Evolutionary conservation across 2,797 vertebrate species (phyloP).

Genomic region (Vireo griseus): DNA sequence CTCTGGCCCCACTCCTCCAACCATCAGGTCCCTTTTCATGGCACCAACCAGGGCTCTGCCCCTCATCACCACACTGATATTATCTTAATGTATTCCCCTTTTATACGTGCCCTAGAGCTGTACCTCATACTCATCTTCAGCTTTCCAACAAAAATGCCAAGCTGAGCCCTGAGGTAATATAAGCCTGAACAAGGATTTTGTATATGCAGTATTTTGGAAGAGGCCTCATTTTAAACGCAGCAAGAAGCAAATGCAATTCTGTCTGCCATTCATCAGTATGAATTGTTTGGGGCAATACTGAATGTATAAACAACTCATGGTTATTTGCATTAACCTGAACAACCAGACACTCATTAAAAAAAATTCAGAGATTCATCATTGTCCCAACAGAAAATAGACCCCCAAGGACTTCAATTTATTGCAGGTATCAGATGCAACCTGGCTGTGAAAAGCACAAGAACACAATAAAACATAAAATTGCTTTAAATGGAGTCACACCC

Average conservation of each 20-base stretch:
- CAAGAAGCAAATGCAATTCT: background rate
- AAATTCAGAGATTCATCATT: background rate
- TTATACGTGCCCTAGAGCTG: rapidly evolving
- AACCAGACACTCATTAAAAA: background rate
- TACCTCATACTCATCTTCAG: background rate
- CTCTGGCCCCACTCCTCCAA: background rate
- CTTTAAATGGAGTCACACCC: background rate
- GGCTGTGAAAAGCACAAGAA: background rate
- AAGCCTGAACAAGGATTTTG: background rate
- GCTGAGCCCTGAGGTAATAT: background rate
- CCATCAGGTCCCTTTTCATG: background rate
- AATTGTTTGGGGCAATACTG: background rate
- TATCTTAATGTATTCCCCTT: background rate
- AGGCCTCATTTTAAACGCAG: background rate
- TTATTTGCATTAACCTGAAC: background rate
- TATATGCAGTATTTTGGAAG: background rate
- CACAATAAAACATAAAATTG: background rate
- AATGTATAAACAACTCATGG: background rate
- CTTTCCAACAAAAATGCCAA: background rate
- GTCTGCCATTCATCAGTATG: background rate
- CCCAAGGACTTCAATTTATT: background rate
- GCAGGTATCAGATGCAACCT: background rate
- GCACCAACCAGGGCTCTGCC: background rate
- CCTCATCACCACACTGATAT: background rate
- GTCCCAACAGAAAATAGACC: background rate